A percentile compares a stretch with the other conserved stretches of the same genome.
Conservation (phyloP, 2,797 vertebrate genomes). For the Gymnoscopelus braueri region DNA sequence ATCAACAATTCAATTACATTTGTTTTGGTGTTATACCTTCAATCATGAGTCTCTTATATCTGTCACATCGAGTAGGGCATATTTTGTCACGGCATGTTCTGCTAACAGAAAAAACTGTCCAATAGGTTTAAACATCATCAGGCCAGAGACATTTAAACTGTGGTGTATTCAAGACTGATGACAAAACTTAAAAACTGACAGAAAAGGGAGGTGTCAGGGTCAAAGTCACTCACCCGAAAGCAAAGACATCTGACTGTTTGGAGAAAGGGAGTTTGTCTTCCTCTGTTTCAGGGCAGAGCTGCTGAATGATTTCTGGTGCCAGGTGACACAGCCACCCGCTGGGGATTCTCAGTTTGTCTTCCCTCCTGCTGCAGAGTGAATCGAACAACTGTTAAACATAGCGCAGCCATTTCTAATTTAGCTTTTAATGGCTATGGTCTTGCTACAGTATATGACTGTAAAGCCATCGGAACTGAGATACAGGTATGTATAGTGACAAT, state of each 20-base stretch:
- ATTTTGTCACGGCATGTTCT: too few relatives aligned
- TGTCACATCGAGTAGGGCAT: too few relatives aligned
- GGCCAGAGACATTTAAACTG: too few relatives aligned
- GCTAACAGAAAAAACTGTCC: conserved; percentile 18
- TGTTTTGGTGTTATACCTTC: too few relatives aligned
- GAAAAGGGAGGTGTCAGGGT: too few relatives aligned
- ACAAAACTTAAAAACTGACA: too few relatives aligned
- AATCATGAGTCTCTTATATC: too few relatives aligned
- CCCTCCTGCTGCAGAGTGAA: conserved; percentile 79
- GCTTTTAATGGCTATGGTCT: too few relatives aligned
- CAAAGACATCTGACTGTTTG: conserved; percentile 98
- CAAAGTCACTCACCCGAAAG: conserved; percentile 88
- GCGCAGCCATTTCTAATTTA: neutral
- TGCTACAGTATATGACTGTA: conserved; percentile 8
- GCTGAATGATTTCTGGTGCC: conserved; percentile 96
- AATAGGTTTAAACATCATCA: neutral
- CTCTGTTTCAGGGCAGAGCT: conserved; percentile 95
- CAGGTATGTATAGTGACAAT: too few relatives aligned
- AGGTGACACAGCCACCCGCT: conserved; percentile 98
- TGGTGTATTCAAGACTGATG: too few relatives aligned
- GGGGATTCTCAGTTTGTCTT: conserved; percentile 95
- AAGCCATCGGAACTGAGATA: neutral
- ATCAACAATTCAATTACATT: too few relatives aligned
- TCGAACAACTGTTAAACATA: neutral
- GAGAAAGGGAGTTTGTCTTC: conserved; percentile 99